phyloP scores from a whole-genome alignment of 2,797 vertebrate species.

The Fringilla coelebs region DNA sequence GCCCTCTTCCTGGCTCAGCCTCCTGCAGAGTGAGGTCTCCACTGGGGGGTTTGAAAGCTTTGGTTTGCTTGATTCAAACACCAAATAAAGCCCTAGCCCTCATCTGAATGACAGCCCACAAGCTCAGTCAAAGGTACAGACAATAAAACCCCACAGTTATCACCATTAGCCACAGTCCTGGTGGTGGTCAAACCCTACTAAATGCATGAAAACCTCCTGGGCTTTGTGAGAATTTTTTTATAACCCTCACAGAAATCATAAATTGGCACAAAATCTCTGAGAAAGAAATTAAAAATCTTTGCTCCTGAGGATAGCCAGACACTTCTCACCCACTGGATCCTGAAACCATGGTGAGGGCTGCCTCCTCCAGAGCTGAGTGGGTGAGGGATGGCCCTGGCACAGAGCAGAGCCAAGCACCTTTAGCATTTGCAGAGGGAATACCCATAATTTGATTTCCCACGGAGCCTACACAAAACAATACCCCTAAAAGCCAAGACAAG shows the following conservation, averaged over 20 bases:
- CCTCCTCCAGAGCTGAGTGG: background rate
- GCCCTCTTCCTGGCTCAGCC: background rate
- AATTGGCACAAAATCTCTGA: background rate
- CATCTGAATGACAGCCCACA: background rate
- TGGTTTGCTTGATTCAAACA: background rate
- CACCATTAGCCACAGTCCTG: background rate
- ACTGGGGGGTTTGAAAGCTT: background rate
- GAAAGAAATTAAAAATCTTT: background rate
- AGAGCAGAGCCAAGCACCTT: background rate
- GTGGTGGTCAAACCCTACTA: background rate
- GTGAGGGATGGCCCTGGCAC: background rate
- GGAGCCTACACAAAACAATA: background rate
- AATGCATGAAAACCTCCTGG: background rate
- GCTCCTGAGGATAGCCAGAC: rapidly evolving
- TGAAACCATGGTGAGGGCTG: background rate
- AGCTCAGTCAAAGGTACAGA: background rate
- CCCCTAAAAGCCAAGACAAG: background rate
- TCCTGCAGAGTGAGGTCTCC: background rate
- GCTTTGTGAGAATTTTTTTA: rapidly evolving
- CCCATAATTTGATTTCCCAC: background rate
- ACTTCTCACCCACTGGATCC: background rate
- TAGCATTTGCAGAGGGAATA: background rate
- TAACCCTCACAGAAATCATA: background rate
- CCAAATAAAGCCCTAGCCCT: background rate
- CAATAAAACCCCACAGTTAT: background rate